Base-by-base conservation (phyloP, 2,888 invertebrate genomes). In the Epinotia nisella region DNA sequence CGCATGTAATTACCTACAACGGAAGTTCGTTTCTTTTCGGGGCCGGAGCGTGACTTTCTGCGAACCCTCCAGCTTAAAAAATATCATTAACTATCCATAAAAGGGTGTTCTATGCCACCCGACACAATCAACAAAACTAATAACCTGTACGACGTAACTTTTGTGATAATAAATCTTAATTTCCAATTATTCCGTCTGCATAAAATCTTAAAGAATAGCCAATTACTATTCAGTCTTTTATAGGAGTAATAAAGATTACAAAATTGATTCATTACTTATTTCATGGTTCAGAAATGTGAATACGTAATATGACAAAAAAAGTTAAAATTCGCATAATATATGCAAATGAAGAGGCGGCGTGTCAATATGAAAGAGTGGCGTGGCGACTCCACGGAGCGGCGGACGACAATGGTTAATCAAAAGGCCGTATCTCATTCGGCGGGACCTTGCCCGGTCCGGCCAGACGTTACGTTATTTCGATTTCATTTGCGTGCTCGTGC, bases 401-500 rank as follows among this genome's bases (percentile, higher is more conserved):
- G 83, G 81, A 86, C 88, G 87, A 92, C 93, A 91, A 91, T 91
- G 87, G 91, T 85, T 92, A 93, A 93, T 93, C 93, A 93, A 92
- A 93, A 88, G 81, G 85, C 87, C 88, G 89, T 92, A 92, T 93
- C 92, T 93, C 89, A 91, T 87, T 89, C 86, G 77, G 84, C 83
- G 85, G 86, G 90, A 88, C 90, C 88, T 89, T 89, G 82, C 79
- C 74, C 69, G 76, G 76, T 74, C 79, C 76, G 78, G 79, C 80
- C 82, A 82, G 86, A 87, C 86, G 84, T 87, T 86, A 87, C 88
- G 90, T 88, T 93, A 93, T 93, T 93, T 91, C 93, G 92, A 91
- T 93, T 92, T 92, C 93, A 93, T 93, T 93, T 93, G 92, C 92
- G 87, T 91, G 90, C 88, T 90, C 92, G 91, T 90, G 92, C 87